phyloP scores from a whole-genome alignment of 2,113 vertebrate species.

The Bubo blakistoni region DNA sequence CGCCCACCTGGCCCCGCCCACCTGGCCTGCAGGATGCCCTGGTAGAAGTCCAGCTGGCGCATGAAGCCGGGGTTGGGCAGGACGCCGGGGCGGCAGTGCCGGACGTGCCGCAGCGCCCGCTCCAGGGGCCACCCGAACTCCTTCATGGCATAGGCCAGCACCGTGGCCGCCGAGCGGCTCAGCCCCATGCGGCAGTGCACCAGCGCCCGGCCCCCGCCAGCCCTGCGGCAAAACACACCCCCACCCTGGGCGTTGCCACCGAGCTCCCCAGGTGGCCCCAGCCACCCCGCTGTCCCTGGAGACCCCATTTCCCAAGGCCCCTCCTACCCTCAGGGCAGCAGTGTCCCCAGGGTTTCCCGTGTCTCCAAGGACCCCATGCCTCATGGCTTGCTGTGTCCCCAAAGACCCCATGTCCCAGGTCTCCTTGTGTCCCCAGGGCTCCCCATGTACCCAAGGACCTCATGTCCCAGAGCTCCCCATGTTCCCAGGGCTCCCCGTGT shows the following conservation, averaged over 20 bases:
- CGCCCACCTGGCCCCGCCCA: conserved; percentile 80
- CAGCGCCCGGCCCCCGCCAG: conserved; percentile 76
- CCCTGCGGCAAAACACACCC: conserved; percentile 57
- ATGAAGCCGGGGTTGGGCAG: conserved; percentile 92
- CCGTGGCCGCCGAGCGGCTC: conserved; percentile 91
- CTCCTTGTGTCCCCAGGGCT: too few species aligned
- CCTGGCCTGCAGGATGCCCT: conserved; percentile 91
- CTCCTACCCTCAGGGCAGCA: too few species aligned
- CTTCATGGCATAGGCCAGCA: conserved; percentile 94
- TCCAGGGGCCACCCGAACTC: conserved; percentile 86
- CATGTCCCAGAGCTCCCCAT: too few species aligned
- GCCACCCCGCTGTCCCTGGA: not conserved
- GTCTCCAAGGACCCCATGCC: not conserved
- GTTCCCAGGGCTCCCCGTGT: not conserved
- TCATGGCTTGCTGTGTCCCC: too few species aligned
- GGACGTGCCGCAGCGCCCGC: conserved; percentile 76
- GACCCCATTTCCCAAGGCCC: too few species aligned
- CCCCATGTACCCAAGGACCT: too few species aligned
- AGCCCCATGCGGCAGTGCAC: conserved; percentile 98
- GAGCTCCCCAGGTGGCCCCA: fast-evolving
- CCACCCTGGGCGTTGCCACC: not conserved
- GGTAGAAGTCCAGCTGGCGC: conserved; percentile 91
- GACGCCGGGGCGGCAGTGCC: conserved; percentile 78
- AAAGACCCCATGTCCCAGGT: too few species aligned
- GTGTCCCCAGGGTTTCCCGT: not conserved